These are phyloP conservation scores for Yponomeuta cagnagella DNA, from an alignment of 2,888 invertebrate species.

Conservation along the genomic window DNA sequence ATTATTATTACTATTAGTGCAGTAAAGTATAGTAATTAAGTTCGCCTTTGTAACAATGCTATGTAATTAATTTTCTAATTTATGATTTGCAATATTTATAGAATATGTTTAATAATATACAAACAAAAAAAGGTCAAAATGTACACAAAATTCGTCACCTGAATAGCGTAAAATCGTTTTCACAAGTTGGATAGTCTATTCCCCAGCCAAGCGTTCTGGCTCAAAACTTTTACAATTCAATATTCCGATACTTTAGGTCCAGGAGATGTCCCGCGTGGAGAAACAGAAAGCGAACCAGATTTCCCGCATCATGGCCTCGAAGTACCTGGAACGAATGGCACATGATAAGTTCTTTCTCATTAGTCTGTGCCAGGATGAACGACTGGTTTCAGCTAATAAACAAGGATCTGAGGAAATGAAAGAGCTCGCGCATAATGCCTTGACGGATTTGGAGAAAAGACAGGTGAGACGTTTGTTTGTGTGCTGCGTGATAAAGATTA, in stretches of 20 bases:
- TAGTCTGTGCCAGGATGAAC: conserved; percentile 56
- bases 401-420: conserved; percentile 50
- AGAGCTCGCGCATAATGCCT: conserved; percentile 52
- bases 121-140: too few relatives aligned
- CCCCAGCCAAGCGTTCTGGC: background rate
- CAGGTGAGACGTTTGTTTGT: conserved; percentile 36
- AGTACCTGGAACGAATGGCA: conserved; percentile 68
- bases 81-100: too few relatives aligned
- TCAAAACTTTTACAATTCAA: background rate
- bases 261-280: conserved; percentile 57
- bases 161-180: background rate
- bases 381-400: conserved; percentile 58
- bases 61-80: too few relatives aligned
- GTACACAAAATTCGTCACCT: background rate
- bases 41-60: too few relatives aligned
- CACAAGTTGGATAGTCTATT: background rate
- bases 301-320: conserved; percentile 63
- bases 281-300: conserved; percentile 55
- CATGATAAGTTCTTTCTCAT: conserved; percentile 67
- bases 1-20: too few relatives aligned
- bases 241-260: conserved; percentile 33
- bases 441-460: conserved; percentile 55
- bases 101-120: too few relatives aligned
- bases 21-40: too few relatives aligned
- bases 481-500: background rate